These are phyloP conservation scores for Leucoraja ocellata DNA, from an alignment of 2,797 vertebrate genomes.

Conservation along the genomic window DNA sequence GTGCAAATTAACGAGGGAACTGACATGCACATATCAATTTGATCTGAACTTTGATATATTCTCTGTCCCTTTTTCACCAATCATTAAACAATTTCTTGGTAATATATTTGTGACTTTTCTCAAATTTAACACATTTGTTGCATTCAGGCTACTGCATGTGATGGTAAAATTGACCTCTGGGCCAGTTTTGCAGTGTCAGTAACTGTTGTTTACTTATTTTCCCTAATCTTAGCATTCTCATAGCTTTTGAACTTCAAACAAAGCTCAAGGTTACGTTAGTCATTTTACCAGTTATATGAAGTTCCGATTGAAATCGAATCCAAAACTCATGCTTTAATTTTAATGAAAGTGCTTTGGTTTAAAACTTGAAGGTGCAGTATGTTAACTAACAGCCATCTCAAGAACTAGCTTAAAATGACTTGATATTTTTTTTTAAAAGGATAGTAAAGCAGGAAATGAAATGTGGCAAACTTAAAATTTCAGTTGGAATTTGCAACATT, in stretches of 20 bases:
- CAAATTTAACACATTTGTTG: neutral
- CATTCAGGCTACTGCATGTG: neutral
- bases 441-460: neutral
- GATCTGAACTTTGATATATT: too few relatives aligned
- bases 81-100: neutral
- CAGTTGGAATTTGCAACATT: neutral
- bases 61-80: too few relatives aligned
- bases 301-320: neutral
- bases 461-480: neutral
- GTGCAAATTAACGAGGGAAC: too few relatives aligned
- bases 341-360: neutral
- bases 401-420: neutral
- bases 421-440: neutral
- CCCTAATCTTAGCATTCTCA: neutral
- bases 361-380: neutral
- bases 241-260: neutral
- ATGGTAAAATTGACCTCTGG: neutral
- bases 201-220: neutral
- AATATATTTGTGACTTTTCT: neutral
- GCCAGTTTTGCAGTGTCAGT: too few relatives aligned
- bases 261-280: neutral
- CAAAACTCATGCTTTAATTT: neutral
- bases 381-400: neutral
- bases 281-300: neutral
- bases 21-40: too few relatives aligned